Evolutionary conservation across 2,113 vertebrate species (phyloP).

Genomic region (Gallinago media): DNA sequence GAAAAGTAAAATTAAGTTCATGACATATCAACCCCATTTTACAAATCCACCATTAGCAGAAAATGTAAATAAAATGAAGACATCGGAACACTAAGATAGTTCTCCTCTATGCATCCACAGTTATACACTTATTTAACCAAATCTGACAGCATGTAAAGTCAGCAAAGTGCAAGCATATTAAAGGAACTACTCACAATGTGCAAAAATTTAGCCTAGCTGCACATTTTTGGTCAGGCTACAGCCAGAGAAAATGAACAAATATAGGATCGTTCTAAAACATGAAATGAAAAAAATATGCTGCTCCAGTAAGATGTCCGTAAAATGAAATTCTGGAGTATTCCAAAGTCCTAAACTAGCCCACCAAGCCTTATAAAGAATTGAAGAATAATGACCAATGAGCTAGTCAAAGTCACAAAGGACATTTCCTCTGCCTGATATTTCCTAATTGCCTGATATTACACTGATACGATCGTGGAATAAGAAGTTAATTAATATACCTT

Average conservation of each 20-base stretch:
- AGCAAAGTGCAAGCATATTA: background rate
- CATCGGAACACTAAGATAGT: background rate
- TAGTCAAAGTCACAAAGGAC: background rate
- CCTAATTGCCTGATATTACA: background rate
- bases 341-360: background rate
- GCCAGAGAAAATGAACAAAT: background rate
- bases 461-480: background rate
- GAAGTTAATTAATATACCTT: background rate
- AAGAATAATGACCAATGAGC: background rate
- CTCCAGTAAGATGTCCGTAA: background rate
- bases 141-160: background rate
- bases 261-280: background rate
- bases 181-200: background rate
- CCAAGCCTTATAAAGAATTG: background rate
- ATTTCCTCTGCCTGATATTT: background rate
- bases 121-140: background rate
- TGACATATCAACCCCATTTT: background rate
- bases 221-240: background rate
- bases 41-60: background rate
- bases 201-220: background rate
- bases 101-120: background rate
- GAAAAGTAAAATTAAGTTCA: background rate
- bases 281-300: background rate
- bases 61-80: background rate
- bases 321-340: background rate